phyloP scores from a whole-genome alignment of 2,888 invertebrate genomes.

The Drosophila sordidapex region DNA sequence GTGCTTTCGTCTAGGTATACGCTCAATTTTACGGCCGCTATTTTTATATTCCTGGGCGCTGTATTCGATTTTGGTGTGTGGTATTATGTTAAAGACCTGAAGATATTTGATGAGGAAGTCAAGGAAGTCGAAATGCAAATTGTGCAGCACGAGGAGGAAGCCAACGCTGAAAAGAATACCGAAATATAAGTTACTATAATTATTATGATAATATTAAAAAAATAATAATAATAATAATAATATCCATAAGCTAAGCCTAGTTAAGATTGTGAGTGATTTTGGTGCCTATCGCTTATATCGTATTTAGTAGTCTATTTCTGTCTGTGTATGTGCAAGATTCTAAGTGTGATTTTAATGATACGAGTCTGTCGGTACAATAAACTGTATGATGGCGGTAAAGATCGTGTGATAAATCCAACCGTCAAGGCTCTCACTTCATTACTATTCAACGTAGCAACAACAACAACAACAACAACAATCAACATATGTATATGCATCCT shows the following conservation, averaged over 20 bases:
- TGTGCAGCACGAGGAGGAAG: slow-evolving; percentile 82
- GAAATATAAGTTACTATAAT: slow-evolving; percentile 77
- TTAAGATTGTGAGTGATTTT: slow-evolving; percentile 57
- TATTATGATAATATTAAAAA: neutral
- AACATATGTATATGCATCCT: slow-evolving; percentile 20
- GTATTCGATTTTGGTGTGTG: slow-evolving; percentile 89
- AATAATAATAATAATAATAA: neutral
- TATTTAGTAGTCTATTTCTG: slow-evolving; percentile 32
- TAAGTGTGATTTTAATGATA: slow-evolving; percentile 21
- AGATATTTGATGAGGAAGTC: slow-evolving; percentile 89
- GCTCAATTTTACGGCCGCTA: slow-evolving; percentile 88
- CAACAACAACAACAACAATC: slow-evolving; percentile 15
- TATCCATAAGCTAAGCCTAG: slow-evolving; percentile 45
- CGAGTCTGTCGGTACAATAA: slow-evolving; percentile 37
- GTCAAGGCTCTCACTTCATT: slow-evolving; percentile 40
- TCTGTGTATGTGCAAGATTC: slow-evolving; percentile 13
- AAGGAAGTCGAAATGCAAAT: slow-evolving; percentile 83
- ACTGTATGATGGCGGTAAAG: slow-evolving; percentile 40
- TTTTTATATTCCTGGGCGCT: slow-evolving; percentile 88
- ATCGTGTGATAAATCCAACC: slow-evolving; percentile 56
- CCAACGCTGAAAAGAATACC: slow-evolving; percentile 81
- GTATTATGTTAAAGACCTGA: slow-evolving; percentile 89
- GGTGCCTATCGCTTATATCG: slow-evolving; percentile 52
- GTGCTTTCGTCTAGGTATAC: slow-evolving; percentile 85
- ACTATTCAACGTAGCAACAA: neutral